These are phyloP conservation scores for Scaptomyza reducta DNA, from an alignment of 2,888 invertebrate genomes.

Conservation along the genomic window DNA sequence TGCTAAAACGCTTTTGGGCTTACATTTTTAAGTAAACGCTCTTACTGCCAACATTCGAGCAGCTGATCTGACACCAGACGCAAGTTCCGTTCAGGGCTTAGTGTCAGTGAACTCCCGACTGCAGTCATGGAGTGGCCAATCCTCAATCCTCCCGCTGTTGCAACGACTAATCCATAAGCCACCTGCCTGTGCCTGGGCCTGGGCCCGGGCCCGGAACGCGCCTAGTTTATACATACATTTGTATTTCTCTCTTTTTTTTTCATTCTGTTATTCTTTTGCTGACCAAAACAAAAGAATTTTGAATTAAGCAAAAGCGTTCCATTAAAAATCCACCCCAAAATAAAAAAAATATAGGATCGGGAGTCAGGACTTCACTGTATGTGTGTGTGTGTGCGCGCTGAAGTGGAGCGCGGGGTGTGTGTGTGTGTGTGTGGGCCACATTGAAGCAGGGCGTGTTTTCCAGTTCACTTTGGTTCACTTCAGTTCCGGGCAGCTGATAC, in stretches of 20 bases:
- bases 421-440: constrained; percentile 47
- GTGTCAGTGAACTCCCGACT: constrained; percentile 66
- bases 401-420: constrained; percentile 62
- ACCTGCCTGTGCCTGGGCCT: constrained; percentile 63
- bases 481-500: constrained; percentile 66
- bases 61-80: constrained; percentile 33
- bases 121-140: constrained; percentile 25
- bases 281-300: constrained; percentile 73
- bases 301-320: constrained; percentile 77
- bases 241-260: constrained; percentile 2
- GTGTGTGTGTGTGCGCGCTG: constrained; percentile 63
- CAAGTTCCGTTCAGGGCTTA: constrained; percentile 6
- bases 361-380: constrained; percentile 26
- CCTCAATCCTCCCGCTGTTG: constrained; percentile 35
- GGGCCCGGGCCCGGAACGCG: constrained; percentile 46
- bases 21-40: constrained; percentile 61
- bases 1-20: constrained; percentile 58
- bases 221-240: constrained; percentile 46
- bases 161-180: constrained; percentile 64
- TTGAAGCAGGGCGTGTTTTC: constrained; percentile 36
- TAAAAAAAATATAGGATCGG: constrained; percentile 30
- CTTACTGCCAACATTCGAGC: constrained; percentile 48
- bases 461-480: constrained; percentile 9
- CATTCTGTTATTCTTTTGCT: constrained; percentile 17
- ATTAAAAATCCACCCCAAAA: constrained; percentile 73